Percentiles rank a stretch among this genome's conserved stretches.
Evolutionary conservation across 2,888 invertebrate species (phyloP).

Genomic region (Syritta pipiens): DNA sequence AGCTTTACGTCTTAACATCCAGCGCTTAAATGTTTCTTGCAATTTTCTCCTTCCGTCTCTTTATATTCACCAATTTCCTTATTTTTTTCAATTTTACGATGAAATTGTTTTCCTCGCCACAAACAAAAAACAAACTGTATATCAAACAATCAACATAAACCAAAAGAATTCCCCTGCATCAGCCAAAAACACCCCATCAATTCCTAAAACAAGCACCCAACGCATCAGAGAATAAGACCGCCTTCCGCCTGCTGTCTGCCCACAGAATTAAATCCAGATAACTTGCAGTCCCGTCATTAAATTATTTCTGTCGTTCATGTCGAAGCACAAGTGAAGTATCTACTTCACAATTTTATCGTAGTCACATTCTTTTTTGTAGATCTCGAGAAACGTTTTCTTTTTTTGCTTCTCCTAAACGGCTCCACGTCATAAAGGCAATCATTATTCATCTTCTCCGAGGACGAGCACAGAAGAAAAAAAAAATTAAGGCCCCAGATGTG

Average conservation of each 20-base stretch:
- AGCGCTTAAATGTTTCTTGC: no score
- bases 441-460: slow-evolving; percentile 55
- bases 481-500: neutral
- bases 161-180: slow-evolving; percentile 18
- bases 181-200: slow-evolving; percentile 12
- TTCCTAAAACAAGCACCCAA: neutral
- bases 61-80: no score
- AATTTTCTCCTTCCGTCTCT: no score
- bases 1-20: no score
- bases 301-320: slow-evolving; percentile 46
- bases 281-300: slow-evolving; percentile 48
- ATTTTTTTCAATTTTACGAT: no score
- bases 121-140: no score
- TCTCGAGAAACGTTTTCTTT: slow-evolving; percentile 19
- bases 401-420: slow-evolving; percentile 38
- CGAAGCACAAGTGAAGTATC: slow-evolving; percentile 39
- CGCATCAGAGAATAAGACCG: neutral
- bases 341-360: slow-evolving; percentile 48
- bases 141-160: slow-evolving; percentile 33
- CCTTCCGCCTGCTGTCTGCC: slow-evolving; percentile 17
- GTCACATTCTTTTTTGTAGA: slow-evolving; percentile 32
- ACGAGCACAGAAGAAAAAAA: neutral
- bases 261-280: slow-evolving; percentile 40
- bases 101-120: no score
- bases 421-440: slow-evolving; percentile 43